Conservation (phyloP, 2,888 invertebrate genomes). For the Amphipoea lucens region DNA sequence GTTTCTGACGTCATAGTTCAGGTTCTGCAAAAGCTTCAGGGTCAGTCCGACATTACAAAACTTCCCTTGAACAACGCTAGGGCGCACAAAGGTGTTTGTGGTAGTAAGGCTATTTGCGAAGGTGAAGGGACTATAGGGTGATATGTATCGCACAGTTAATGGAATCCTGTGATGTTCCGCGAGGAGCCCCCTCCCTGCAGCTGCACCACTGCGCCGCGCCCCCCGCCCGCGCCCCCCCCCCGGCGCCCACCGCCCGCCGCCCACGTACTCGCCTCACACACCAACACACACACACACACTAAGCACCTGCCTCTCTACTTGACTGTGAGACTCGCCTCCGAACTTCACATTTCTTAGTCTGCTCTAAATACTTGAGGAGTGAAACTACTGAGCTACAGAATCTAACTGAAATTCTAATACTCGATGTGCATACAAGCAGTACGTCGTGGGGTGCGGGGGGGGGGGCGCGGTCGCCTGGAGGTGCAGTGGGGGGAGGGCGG, state of each 20-base stretch:
- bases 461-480: slow-evolving; percentile 20
- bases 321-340: background rate
- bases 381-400: slow-evolving; percentile 42
- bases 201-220: slow-evolving; percentile 45
- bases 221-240: slow-evolving; percentile 12
- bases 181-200: slow-evolving; percentile 57
- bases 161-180: slow-evolving; percentile 32
- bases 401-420: slow-evolving; percentile 50
- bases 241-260: slow-evolving; percentile 12
- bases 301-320: slow-evolving; percentile 40
- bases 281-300: slow-evolving; percentile 37
- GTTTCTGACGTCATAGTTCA: background rate
- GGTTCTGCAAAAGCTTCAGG: background rate
- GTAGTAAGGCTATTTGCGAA: slow-evolving; percentile 2
- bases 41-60: background rate
- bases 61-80: background rate
- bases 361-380: slow-evolving; percentile 19
- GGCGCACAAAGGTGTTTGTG: background rate
- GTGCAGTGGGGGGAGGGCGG: slow-evolving; percentile 1
- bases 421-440: slow-evolving; percentile 36
- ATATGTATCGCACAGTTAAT: slow-evolving; percentile 43
- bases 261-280: slow-evolving; percentile 40
- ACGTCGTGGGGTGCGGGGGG: slow-evolving; percentile 17
- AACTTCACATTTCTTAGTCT: slow-evolving; percentile 11
- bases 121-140: slow-evolving; percentile 21